These are phyloP conservation scores for Parnassius glacialis DNA, from an alignment of 2,888 invertebrate genomes.

Conservation along the genomic window DNA sequence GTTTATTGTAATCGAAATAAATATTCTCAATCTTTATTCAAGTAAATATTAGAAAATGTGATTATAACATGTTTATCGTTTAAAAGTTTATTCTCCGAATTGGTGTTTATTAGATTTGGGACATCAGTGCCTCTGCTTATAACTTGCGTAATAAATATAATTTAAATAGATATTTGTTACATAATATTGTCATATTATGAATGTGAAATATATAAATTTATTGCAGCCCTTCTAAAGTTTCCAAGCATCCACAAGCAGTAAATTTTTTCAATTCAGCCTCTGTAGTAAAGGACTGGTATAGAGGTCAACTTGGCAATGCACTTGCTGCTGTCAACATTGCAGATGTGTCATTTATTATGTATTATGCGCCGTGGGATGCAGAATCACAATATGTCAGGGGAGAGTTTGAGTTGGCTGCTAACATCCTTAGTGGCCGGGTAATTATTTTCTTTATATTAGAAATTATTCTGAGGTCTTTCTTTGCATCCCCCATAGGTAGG, in stretches of 20 bases:
- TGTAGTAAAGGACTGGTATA: slow-evolving; percentile 88
- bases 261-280: slow-evolving; percentile 87
- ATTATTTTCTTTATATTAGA: slow-evolving; percentile 25
- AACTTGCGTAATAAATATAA: no score
- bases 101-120: no score
- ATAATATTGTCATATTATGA: no score
- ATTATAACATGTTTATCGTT: no score
- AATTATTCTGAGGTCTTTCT: no score
- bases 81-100: no score
- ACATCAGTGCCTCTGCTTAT: no score
- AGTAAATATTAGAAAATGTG: no score
- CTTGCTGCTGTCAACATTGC: slow-evolving; percentile 81
- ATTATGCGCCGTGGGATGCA: slow-evolving; percentile 97
- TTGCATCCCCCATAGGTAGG: no score
- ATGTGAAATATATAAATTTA: background rate
- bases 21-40: no score
- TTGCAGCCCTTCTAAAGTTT: slow-evolving; percentile 63
- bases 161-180: no score
- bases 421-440: slow-evolving; percentile 86
- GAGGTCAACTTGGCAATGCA: slow-evolving; percentile 86
- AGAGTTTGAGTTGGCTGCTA: slow-evolving; percentile 88
- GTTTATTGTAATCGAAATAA: background rate
- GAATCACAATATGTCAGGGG: slow-evolving; percentile 87
- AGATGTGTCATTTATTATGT: slow-evolving; percentile 93
- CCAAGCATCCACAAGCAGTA: slow-evolving; percentile 77